Percentiles rank a stretch among this genome's conserved stretches.
phyloP scores from a whole-genome alignment of 2,797 vertebrate species.

The Xenopus petersii region DNA sequence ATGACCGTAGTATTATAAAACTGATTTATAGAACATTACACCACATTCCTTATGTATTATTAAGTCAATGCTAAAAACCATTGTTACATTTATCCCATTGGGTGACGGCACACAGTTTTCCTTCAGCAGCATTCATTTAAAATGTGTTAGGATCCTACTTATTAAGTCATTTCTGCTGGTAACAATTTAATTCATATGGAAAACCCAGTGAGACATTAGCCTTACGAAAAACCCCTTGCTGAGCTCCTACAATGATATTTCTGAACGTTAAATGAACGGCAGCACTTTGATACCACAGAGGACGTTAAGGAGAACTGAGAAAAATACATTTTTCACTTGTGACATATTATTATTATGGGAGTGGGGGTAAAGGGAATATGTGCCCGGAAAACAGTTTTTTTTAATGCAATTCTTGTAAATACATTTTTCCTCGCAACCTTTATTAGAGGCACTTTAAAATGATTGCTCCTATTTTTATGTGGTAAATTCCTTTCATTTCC shows the following conservation, averaged over 20 bases:
- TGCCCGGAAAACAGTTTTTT: not conserved
- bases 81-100: too few relatives aligned
- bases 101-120: too few relatives aligned
- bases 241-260: too few relatives aligned
- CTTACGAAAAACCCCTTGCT: too few relatives aligned
- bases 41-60: too few relatives aligned
- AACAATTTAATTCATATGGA: not conserved
- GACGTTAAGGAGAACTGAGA: not conserved
- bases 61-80: too few relatives aligned
- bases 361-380: not conserved
- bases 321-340: not conserved
- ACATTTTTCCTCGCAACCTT: not conserved
- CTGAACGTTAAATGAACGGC: not conserved
- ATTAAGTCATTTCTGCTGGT: too few relatives aligned
- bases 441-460: not conserved
- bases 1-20: too few relatives aligned
- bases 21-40: too few relatives aligned
- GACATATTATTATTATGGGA: not conserved
- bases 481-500: not conserved
- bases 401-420: not conserved
- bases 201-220: not conserved
- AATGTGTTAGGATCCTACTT: too few relatives aligned
- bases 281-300: not conserved
- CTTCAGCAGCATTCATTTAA: too few relatives aligned
- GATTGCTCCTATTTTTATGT: constrained; percentile 1